Evolutionary conservation across 2,888 invertebrate species (phyloP).

Genomic region (Chrysina gloriosa): DNA sequence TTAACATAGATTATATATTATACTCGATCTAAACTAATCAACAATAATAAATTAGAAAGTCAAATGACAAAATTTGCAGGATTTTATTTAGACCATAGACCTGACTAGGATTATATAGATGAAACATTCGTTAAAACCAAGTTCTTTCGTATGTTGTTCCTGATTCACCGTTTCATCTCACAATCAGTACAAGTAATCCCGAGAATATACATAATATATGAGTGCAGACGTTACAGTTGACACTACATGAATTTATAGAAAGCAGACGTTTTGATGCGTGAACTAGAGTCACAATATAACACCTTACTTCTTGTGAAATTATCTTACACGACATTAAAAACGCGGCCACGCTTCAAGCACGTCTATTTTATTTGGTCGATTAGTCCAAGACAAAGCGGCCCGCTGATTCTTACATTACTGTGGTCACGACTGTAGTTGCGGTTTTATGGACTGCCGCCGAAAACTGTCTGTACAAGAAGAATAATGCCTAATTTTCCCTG

Average conservation of each 20-base stretch:
- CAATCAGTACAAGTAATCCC: no score
- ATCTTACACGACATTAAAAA: conserved; percentile 15
- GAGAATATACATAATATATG: no score
- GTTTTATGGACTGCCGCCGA: conserved; percentile 51
- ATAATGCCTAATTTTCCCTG: conserved; percentile 7
- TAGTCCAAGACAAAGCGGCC: conserved; percentile 54
- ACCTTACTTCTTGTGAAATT: conserved; percentile 22
- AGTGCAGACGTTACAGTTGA: no score
- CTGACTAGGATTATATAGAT: no score
- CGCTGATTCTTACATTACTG: conserved; percentile 43
- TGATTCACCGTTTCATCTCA: no score
- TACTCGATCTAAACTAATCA: no score
- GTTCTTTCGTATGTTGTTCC: no score
- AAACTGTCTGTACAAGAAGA: conserved; percentile 9
- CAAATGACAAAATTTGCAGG: no score
- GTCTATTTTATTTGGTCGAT: conserved; percentile 53
- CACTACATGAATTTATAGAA: not conserved
- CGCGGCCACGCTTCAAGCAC: conserved; percentile 44
- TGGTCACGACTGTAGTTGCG: conserved; percentile 49
- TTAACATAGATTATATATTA: no score
- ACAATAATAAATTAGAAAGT: no score
- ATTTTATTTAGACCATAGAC: no score
- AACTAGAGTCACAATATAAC: conserved; percentile 18
- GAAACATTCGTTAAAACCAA: no score
- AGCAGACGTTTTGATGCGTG: conserved; percentile 20